A percentile compares a stretch with the other conserved stretches of the same genome.
phyloP scores from a whole-genome alignment of 2,797 vertebrate genomes.

The Hemitrygon akajei region DNA sequence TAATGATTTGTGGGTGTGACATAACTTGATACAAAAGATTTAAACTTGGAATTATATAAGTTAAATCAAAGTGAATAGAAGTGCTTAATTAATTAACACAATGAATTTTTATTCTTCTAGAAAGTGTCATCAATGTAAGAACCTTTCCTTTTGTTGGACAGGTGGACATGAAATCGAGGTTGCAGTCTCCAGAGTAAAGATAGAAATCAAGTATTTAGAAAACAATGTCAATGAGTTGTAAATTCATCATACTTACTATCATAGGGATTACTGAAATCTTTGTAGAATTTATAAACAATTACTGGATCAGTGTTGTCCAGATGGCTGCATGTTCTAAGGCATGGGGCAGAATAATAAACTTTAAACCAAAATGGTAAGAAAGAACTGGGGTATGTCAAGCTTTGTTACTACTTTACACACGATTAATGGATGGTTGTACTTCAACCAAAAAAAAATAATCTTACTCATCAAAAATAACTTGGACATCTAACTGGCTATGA shows the following conservation, averaged over 20 bases:
- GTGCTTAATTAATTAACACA: background rate
- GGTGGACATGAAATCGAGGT: conserved; percentile 48
- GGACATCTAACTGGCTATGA: conserved; percentile 3
- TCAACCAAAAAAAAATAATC: too few species aligned
- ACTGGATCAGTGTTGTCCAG: conserved; percentile 30
- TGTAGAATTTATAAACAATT: conserved; percentile 40
- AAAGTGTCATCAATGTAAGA: conserved; percentile 47
- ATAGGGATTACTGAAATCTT: conserved; percentile 35
- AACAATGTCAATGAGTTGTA: conserved; percentile 39
- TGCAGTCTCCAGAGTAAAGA: conserved; percentile 45
- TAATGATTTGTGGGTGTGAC: background rate
- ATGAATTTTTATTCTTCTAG: background rate
- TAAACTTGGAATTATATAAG: background rate
- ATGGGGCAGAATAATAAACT: conserved; percentile 32
- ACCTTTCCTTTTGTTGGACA: conserved; percentile 49
- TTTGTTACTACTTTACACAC: conserved; percentile 14
- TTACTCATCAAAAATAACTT: background rate
- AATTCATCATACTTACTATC: conserved; percentile 37
- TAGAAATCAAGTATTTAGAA: conserved; percentile 52
- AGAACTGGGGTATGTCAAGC: conserved; percentile 11
- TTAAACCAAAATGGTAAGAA: conserved; percentile 17
- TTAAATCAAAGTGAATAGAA: background rate
- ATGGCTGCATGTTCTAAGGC: conserved; percentile 31
- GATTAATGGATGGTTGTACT: background rate
- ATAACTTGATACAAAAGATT: background rate